Conservation (phyloP, 2,888 invertebrate genomes). For the Drosophila limbata region DNA sequence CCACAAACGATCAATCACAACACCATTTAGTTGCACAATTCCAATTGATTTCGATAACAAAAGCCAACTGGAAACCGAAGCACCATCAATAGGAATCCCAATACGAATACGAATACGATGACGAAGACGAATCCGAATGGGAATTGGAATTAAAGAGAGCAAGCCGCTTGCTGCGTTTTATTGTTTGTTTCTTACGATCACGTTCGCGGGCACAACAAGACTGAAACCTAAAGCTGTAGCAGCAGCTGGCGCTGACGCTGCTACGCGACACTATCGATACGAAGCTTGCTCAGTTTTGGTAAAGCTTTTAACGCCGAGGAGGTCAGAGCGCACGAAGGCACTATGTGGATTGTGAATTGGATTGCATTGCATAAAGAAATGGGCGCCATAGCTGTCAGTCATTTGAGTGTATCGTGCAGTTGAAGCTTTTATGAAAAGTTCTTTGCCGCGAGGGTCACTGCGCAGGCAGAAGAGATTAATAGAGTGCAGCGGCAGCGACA, state of each 20-base stretch:
- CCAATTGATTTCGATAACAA: conserved; percentile 69
- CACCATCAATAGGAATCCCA: conserved; percentile 20
- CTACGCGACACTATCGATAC: conserved; percentile 36
- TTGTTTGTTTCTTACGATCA: conserved; percentile 45
- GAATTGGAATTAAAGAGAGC: neutral
- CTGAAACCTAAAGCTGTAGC: conserved; percentile 62
- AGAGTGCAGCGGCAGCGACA: neutral
- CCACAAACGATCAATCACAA: conserved; percentile 63
- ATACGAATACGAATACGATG: conserved; percentile 13
- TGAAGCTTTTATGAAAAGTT: conserved; percentile 39
- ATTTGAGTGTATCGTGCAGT: conserved; percentile 2
- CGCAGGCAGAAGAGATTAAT: neutral
- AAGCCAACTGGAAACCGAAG: conserved; percentile 14
- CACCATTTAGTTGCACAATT: conserved; percentile 59
- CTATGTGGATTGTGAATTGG: conserved; percentile 6
- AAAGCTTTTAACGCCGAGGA: conserved; percentile 58
- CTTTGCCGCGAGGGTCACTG: conserved; percentile 15
- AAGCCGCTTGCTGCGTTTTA: conserved; percentile 32
- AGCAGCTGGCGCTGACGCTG: conserved; percentile 31
- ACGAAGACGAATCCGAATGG: conserved; percentile 13
- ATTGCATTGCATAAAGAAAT: conserved; percentile 26
- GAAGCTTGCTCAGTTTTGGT: conserved; percentile 19
- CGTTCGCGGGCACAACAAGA: conserved; percentile 65
- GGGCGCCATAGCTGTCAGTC: conserved; percentile 27
- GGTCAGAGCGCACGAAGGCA: conserved; percentile 69